These are phyloP conservation scores for Poeciliopsis turneri DNA, from an alignment of 2,797 vertebrate genomes.

Conservation along the genomic window DNA sequence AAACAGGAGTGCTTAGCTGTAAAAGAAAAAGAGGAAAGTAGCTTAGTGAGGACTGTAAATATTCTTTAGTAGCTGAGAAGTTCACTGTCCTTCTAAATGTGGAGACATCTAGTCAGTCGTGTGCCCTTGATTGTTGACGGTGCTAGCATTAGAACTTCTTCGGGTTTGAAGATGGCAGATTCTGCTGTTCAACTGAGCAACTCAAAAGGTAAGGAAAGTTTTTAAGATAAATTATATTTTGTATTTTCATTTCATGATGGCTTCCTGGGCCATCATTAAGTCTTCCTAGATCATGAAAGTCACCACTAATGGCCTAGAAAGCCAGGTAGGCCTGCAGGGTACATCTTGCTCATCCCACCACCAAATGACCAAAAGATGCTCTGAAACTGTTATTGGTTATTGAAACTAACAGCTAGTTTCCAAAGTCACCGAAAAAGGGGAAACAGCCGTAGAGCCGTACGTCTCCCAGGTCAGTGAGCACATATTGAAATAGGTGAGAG, in stretches of 20 bases:
- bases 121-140: not conserved
- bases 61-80: not conserved
- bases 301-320: too few relatives aligned
- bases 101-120: not conserved
- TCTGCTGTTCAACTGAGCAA: not conserved
- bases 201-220: not conserved
- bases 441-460: not conserved
- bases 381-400: not conserved
- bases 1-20: conserved; percentile 78
- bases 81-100: not conserved
- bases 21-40: conserved; percentile 13
- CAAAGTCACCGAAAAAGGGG: not conserved
- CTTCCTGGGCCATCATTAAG: not conserved
- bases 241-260: not conserved
- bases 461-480: not conserved
- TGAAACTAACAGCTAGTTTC: not conserved
- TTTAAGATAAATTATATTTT: not conserved
- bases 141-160: not conserved
- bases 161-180: not conserved
- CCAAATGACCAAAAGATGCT: not conserved
- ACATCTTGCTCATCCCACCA: not conserved
- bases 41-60: not conserved
- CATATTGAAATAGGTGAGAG: not conserved
- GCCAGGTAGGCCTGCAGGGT: too few relatives aligned
- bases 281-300: not conserved